Base-by-base conservation (phyloP, 2,113 vertebrate genomes). In the Leucosticte australis region DNA sequence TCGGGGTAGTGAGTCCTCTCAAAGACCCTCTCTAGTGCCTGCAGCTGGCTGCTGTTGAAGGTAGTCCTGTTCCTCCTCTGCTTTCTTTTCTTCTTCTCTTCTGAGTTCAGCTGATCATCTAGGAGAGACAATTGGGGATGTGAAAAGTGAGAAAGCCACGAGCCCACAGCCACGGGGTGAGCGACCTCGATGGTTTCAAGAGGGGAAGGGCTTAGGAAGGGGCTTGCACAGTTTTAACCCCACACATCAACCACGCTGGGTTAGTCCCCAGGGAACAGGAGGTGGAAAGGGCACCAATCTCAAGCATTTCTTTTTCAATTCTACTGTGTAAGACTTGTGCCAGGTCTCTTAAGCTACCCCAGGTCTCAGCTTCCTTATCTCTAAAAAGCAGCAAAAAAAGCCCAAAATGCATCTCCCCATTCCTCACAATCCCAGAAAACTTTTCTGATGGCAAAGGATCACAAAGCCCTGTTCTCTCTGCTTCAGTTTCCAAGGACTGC, bases 81-180 rank as follows among this genome's bases (percentile, higher is more conserved):
- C 98, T 99, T 99, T 97, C 99, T 98, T 95, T 99, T 99, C 96
- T 99, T 99, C 97, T 99, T 99, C 95, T 99, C 99, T 96, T 99
- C 99, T 10, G 99, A 98, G 97, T 99, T 99, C 97, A 99, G 96
- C 97, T 99, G 99, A 63, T 99, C 99, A 93, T 99, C 99, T 99
- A 89, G n/a, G 56, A 83, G 47, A 97, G 42, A 94, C 8, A 92
- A n/a, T 4, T 55, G 50, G 55, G 12, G 55, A 82, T 13, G 22
- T 63, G 47, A 67, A 53, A 63, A 23, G 31, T 7, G 60, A 60
- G 73, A 73, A 87, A 59, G 21, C 6, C 16, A 26, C 4, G 2
- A 90, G 47, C 15, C 42, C 39, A 18, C 10, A 55, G 76, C 24
- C 82, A 33, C 1, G 0, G 18, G 44, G 22, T 27, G 22, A 81